Evolutionary conservation across 2,888 invertebrate species (phyloP).

Genomic region (Cosmorhoe ocellata): DNA sequence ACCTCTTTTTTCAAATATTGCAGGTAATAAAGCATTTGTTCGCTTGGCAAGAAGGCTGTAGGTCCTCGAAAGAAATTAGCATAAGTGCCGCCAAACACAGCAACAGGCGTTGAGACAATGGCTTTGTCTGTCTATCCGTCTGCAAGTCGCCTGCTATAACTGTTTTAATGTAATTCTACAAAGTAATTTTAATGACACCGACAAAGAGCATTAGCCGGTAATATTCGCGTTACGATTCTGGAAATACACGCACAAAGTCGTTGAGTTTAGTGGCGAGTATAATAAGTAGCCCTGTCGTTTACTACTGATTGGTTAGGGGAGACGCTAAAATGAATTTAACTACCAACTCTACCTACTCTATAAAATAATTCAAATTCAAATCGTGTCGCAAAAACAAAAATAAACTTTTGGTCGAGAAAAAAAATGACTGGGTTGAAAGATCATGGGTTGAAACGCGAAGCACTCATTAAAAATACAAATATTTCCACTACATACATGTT

Average conservation of each 20-base stretch:
- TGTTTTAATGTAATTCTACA: conserved; percentile 58
- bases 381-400: too few relatives aligned
- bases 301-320: conserved; percentile 24
- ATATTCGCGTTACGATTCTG: conserved; percentile 40
- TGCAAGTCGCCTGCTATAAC: conserved; percentile 62
- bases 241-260: conserved; percentile 39
- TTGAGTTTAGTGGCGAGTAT: conserved; percentile 42
- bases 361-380: too few relatives aligned
- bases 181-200: conserved; percentile 55
- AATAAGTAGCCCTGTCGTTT: conserved; percentile 37
- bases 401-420: too few relatives aligned
- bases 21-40: conserved; percentile 63
- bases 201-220: conserved; percentile 45
- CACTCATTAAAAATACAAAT: conserved; percentile 32
- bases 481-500: conserved; percentile 32
- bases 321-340: conserved; percentile 25
- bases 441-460: too few relatives aligned
- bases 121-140: conserved; percentile 74
- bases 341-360: too few relatives aligned
- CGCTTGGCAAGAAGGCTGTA: conserved; percentile 58
- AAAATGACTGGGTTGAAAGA: too few relatives aligned
- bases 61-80: conserved; percentile 76
- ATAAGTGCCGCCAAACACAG: conserved; percentile 73
- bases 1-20: conserved; percentile 52
- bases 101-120: conserved; percentile 65